These are phyloP conservation scores for Ateles fusciceps DNA, from an alignment of 2,797 vertebrate species.

Conservation along the genomic window DNA sequence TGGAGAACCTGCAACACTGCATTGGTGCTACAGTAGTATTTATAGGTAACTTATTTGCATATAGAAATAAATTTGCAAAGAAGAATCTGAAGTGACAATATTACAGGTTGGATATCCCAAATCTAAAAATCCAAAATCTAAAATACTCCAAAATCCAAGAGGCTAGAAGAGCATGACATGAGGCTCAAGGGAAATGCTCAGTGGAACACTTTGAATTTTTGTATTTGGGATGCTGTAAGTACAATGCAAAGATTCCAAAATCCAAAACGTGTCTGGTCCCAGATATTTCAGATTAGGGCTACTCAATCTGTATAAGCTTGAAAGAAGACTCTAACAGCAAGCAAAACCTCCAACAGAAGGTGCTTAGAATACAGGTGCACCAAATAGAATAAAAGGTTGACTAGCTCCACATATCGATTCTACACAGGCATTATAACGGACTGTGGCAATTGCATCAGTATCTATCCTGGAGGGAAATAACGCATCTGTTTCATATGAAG, in stretches of 20 bases:
- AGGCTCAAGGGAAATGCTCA: not conserved
- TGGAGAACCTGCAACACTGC: constrained; percentile 37
- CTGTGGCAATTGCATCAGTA: not conserved
- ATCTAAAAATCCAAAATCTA: not conserved
- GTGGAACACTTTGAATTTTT: not conserved
- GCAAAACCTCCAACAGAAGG: not conserved
- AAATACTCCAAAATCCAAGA: not conserved
- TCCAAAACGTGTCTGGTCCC: not conserved
- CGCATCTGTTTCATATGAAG: constrained; percentile 35
- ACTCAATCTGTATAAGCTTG: not conserved
- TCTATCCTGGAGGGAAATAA: not conserved
- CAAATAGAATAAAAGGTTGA: not conserved
- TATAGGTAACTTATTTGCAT: constrained; percentile 43
- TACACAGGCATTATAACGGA: not conserved
- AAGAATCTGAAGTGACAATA: not conserved
- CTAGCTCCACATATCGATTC: not conserved
- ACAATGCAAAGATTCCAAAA: not conserved
- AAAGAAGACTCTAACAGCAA: constrained; percentile 17
- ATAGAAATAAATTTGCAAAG: constrained; percentile 14
- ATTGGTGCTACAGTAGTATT: not conserved
- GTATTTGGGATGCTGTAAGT: not conserved
- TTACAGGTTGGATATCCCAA: not conserved
- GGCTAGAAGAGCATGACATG: not conserved
- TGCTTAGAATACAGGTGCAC: not conserved
- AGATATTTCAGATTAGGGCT: not conserved